A percentile compares a stretch with the other conserved stretches of the same genome.
These are phyloP conservation scores for Colinus virginianus DNA, from an alignment of 2,113 vertebrate species.

Conservation along the genomic window DNA sequence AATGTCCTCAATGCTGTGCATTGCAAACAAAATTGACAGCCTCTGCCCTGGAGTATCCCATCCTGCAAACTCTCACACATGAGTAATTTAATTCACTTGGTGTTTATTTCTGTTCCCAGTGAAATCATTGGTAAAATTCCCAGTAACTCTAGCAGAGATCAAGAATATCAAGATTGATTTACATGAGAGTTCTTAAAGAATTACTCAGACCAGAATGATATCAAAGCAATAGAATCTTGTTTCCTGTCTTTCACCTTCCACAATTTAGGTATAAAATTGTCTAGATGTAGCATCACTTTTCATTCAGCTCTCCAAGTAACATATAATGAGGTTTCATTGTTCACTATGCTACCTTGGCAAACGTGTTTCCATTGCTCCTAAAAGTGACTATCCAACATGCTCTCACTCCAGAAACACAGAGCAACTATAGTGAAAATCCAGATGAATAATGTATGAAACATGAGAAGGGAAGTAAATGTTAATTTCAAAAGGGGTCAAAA, in stretches of 20 bases:
- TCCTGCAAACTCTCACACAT: neutral
- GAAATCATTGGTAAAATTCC: constrained; percentile 17
- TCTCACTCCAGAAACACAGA: neutral
- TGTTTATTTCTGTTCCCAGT: neutral
- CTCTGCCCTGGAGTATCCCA: neutral
- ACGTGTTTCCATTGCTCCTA: constrained; percentile 39
- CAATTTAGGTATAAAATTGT: constrained; percentile 34
- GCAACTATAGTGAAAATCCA: constrained; percentile 33
- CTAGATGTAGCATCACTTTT: constrained; percentile 31
- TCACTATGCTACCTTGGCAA: constrained; percentile 55
- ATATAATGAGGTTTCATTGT: constrained; percentile 48
- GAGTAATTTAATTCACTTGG: neutral
- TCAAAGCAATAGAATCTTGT: constrained; percentile 24
- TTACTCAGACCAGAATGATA: constrained; percentile 1
- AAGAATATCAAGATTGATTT: neutral
- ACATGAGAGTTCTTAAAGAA: neutral
- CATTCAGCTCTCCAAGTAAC: constrained; percentile 33
- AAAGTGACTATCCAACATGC: constrained; percentile 22
- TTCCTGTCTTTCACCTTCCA: neutral
- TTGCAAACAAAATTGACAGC: neutral
- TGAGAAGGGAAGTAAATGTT: constrained; percentile 75
- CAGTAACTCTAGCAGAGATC: neutral
- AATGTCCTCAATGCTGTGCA: neutral
- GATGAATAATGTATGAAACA: constrained; percentile 77
- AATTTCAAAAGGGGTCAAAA: constrained; percentile 80